These are phyloP conservation scores for Cremastobaeus sp. DNA, from an alignment of 2,888 invertebrate genomes.

Conservation along the genomic window DNA sequence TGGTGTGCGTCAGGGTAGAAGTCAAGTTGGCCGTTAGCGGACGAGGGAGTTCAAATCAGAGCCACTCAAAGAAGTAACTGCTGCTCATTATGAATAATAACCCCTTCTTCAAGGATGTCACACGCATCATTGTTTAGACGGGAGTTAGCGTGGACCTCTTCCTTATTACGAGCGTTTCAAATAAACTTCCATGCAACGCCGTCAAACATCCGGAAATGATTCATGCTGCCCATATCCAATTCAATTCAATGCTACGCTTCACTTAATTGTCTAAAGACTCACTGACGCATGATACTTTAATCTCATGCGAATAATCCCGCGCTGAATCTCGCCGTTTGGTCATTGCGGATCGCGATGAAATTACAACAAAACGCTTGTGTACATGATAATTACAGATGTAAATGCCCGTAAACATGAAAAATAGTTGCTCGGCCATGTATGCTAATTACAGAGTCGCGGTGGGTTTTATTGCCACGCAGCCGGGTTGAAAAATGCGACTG, in stretches of 20 bases:
- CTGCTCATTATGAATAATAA: conserved; percentile 77
- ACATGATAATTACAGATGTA: too few species aligned
- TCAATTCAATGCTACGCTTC: conserved; percentile 46
- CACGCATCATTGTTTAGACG: conserved; percentile 68
- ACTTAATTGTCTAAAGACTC: too few species aligned
- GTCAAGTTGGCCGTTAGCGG: conserved; percentile 7
- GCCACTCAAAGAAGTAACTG: conserved; percentile 77
- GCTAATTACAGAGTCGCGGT: too few species aligned
- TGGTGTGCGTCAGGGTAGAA: conserved; percentile 5
- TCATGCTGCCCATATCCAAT: conserved; percentile 53
- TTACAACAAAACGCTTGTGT: too few species aligned
- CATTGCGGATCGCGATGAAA: too few species aligned
- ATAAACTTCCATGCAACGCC: conserved; percentile 34
- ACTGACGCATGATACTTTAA: too few species aligned
- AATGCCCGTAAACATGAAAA: too few species aligned
- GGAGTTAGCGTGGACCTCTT: conserved; percentile 67
- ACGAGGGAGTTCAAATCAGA: conserved; percentile 71
- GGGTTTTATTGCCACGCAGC: too few species aligned
- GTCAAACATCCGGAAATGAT: conserved; percentile 56
- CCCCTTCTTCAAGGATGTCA: conserved; percentile 75
- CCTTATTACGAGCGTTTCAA: conserved; percentile 66
- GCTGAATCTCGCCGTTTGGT: too few species aligned
- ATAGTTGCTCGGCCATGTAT: too few species aligned
- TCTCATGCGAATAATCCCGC: too few species aligned
- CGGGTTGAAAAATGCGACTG: too few species aligned